Evolutionary conservation across 2,888 invertebrate species (phyloP), one percentile per base, ranked within the genome.

Genomic region (Nemapogon koenigi): DNA sequence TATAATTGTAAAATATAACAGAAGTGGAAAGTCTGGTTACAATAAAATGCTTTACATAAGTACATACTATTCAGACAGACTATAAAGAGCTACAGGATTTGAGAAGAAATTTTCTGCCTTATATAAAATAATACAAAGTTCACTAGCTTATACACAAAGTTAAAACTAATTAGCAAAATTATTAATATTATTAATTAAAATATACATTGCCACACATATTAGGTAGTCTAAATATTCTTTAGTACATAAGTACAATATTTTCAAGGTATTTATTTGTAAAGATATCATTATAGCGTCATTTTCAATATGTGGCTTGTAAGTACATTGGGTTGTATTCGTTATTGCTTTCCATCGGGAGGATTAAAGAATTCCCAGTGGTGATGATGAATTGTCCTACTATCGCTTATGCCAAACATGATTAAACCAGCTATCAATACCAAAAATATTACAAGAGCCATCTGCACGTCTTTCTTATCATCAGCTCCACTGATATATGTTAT

Each of bases 321-420:
- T n/a, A n/a, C n/a, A n/a, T n/a, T n/a, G n/a, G n/a, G n/a, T n/a
- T n/a, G n/a, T n/a, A n/a, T n/a, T n/a, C 39, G 46, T 65, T 52
- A 73, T 39, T 67, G 67, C 35, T 81, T 79, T 26, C 76, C 83
- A 43, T 85, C 85, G 6, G 91, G 91, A 8, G 91, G 91, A 71
- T 91, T 91, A 52, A 91, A 90, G 62, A 88, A 92, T 61, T 92
- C 92, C 92, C 92, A 92, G 51, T 91, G 91, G 59, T 91, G 89
- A 50, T 89, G 86, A 59, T 92, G 90, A 46, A 90, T 83, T 35
- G 87, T 86, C 39, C 87, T 83, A 43, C 86, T 84, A 46, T 85
- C 86, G 43, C 88, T 87, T 42, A 89, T 82, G 36, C 89, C 86
- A 46, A 91, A 81, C 64, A 93, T 81, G 44, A 93, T 82, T 42